A percentile compares a stretch with the other conserved stretches of the same genome.
These are phyloP conservation scores for Scrobipalpa atriplicella DNA, from an alignment of 2,888 invertebrate species.

Conservation along the genomic window DNA sequence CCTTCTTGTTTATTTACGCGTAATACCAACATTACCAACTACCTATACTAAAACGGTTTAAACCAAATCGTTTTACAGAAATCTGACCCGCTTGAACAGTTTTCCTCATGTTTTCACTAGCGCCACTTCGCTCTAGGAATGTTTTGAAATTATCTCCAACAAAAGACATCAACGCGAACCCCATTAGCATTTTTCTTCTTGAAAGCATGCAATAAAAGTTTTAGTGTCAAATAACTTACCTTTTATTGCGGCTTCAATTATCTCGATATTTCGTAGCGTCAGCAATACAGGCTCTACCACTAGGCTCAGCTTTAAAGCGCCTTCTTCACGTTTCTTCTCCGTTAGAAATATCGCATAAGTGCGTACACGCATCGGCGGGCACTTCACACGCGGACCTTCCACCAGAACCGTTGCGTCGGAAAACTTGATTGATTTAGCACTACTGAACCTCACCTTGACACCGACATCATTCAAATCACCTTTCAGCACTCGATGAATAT, in stretches of 20 bases:
- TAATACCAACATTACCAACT: slow-evolving; percentile 43
- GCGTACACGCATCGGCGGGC: slow-evolving; percentile 59
- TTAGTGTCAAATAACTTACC: slow-evolving; percentile 50
- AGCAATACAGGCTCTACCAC: slow-evolving; percentile 66
- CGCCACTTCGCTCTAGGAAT: not conserved
- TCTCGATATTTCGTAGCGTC: slow-evolving; percentile 62
- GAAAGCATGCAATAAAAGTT: not conserved
- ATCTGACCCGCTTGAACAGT: slow-evolving; percentile 14
- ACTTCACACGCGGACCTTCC: slow-evolving; percentile 53
- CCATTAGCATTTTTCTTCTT: slow-evolving; percentile 3
- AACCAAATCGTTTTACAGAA: slow-evolving; percentile 26
- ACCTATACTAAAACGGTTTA: slow-evolving; percentile 33
- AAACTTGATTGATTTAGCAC: slow-evolving; percentile 58
- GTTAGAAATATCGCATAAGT: slow-evolving; percentile 71
- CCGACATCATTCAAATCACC: slow-evolving; percentile 71
- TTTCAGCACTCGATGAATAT: slow-evolving; percentile 69
- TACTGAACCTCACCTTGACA: slow-evolving; percentile 58
- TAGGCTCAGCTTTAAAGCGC: slow-evolving; percentile 52
- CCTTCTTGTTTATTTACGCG: slow-evolving; percentile 71
- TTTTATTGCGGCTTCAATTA: slow-evolving; percentile 71
- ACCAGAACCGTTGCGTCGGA: slow-evolving; percentile 67
- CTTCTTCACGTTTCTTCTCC: slow-evolving; percentile 48
- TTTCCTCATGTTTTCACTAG: not conserved
- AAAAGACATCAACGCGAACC: slow-evolving; percentile 21
- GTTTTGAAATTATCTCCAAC: not conserved